Evolutionary conservation across 2,888 invertebrate genomes (phyloP), one percentile per base, ranked within the genome.

Genomic region (Keiferia lycopersicella): DNA sequence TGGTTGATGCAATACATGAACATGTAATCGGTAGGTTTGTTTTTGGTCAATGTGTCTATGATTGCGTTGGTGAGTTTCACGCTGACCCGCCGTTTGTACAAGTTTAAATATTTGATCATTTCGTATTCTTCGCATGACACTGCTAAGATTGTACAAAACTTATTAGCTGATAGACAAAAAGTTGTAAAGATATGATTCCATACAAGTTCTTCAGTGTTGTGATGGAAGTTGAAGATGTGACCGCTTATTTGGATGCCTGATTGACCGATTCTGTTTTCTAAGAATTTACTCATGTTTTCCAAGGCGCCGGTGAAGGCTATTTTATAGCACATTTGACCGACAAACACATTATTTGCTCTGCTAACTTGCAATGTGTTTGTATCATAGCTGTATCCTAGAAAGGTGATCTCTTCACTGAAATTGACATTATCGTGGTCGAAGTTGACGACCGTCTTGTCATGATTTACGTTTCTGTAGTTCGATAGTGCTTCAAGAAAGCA

Each of bases 1-100:
- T 92, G 92, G 73, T 92, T 92, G 50, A 88, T 84, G 70, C 92
- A 92, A 70, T 85, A 89, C 39, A 83, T 66, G 77, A 92, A 91
- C 50, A 74, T 60, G 38, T 75, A 70, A 69, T 81, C 77, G 7
- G 62, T 65, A 0, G 85, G 82, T 63, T 82, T 87, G 70, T 82
- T 83, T 58, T 68, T 81, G 48, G 76, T 68, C 45, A 92, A 71
- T 34, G 78, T 83, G 18, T 85, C 82, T 64, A 90, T 72, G 8
- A 92, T 87, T 30, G 81, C 70, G 73, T 87, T 88, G 66, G 83
- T 79, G 30, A 92, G 74, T 79, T 84, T 88, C 0, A 92, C 87
- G 22, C 83, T 77, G n/a, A 92, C 88, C 71, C 78, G 83, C 68
- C 79, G 84, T 69, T 92, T 91, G 63, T 87, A 92, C 11, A 88